Percentiles rank a stretch among this genome's conserved stretches.
These are phyloP conservation scores for Tenthredo notha DNA, from an alignment of 2,888 invertebrate genomes.

Conservation along the genomic window DNA sequence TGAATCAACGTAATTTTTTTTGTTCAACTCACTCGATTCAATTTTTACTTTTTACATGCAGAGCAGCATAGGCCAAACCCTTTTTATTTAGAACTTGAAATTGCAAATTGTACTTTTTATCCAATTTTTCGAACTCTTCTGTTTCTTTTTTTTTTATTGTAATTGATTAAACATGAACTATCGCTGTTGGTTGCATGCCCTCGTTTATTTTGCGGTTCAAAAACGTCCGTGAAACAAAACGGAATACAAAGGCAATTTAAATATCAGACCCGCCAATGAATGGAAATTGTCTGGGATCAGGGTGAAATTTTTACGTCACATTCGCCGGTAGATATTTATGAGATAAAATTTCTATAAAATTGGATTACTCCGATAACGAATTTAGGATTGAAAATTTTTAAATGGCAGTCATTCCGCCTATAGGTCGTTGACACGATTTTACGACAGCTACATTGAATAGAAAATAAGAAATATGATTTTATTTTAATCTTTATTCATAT, in stretches of 20 bases:
- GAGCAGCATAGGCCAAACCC: background rate
- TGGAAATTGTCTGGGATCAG: background rate
- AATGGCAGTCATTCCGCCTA: background rate
- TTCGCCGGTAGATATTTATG: background rate
- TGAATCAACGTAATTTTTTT: background rate
- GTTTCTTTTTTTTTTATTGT: background rate
- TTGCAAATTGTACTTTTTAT: background rate
- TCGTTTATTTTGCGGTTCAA: too few relatives aligned
- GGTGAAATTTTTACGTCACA: background rate
- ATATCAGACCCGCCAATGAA: background rate
- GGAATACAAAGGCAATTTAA: background rate
- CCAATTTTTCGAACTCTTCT: background rate
- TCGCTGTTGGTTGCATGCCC: background rate
- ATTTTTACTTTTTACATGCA: background rate
- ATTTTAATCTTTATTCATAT: background rate
- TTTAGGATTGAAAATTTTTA: background rate
- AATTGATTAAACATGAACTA: background rate
- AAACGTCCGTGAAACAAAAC: background rate
- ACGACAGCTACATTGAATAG: background rate
- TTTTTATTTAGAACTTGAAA: background rate
- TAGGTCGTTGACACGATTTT: background rate
- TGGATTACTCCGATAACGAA: constrained; percentile 2
- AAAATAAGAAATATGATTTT: background rate
- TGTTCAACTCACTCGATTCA: background rate
- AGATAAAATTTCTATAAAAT: constrained; percentile 2